Conservation (phyloP, 2,888 invertebrate species). For the Meiosimyza platycephala region DNA sequence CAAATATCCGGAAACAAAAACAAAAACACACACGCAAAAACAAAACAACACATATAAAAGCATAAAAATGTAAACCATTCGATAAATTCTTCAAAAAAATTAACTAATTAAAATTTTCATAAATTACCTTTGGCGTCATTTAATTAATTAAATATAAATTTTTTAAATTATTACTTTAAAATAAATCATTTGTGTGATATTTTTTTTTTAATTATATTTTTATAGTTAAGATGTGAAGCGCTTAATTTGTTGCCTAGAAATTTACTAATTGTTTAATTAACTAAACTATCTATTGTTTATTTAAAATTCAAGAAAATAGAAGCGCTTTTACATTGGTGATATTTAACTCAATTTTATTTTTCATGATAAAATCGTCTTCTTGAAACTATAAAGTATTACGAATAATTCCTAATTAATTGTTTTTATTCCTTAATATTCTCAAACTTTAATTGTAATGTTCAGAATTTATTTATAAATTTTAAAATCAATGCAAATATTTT, state of each 20-base stretch:
- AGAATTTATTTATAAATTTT: neutral
- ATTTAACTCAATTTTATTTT: too few species aligned
- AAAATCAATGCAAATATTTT: slow-evolving; percentile 38
- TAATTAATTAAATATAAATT: slow-evolving; percentile 34
- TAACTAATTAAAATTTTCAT: slow-evolving; percentile 24
- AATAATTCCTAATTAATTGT: slow-evolving; percentile 34
- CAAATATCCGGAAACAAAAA: slow-evolving; percentile 20
- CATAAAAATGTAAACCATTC: slow-evolving; percentile 56
- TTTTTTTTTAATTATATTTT: slow-evolving; percentile 2
- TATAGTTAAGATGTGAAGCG: too few species aligned
- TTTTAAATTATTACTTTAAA: slow-evolving; percentile 41
- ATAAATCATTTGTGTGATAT: slow-evolving; percentile 3
- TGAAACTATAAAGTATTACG: slow-evolving; percentile 13
- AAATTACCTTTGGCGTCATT: slow-evolving; percentile 50
- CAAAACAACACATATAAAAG: slow-evolving; percentile 35
- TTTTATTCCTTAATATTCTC: neutral
- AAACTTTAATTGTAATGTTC: too few species aligned
- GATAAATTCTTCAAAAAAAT: slow-evolving; percentile 12
- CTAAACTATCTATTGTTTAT: too few species aligned
- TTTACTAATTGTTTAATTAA: too few species aligned
- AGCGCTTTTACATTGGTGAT: too few species aligned
- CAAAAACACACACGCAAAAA: neutral
- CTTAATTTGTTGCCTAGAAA: too few species aligned
- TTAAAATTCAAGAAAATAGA: too few species aligned
- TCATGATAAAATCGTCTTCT: slow-evolving; percentile 32